These are phyloP conservation scores for Nebria salina DNA, from an alignment of 2,888 invertebrate species.

Conservation along the genomic window DNA sequence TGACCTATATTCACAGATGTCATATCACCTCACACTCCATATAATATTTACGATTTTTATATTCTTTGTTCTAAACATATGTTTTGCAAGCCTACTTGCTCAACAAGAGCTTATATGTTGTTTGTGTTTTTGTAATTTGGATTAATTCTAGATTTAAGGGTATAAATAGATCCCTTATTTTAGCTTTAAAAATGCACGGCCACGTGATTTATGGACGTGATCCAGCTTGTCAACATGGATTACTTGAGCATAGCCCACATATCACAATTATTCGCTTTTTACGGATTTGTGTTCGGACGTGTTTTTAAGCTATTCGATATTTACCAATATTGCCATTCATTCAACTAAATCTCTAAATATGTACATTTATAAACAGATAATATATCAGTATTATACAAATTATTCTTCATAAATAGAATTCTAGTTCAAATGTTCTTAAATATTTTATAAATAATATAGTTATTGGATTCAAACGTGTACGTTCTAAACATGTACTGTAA, in stretches of 20 bases:
- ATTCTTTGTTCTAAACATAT: slow-evolving; percentile 4
- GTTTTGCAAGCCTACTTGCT: not conserved
- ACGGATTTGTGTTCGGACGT: slow-evolving; percentile 24
- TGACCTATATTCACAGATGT: slow-evolving; percentile 21
- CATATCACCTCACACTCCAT: not conserved
- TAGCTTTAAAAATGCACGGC: slow-evolving; percentile 7
- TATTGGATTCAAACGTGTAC: too few relatives aligned
- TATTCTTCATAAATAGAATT: too few relatives aligned
- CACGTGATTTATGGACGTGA: slow-evolving; percentile 15
- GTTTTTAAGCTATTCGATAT: slow-evolving; percentile 8
- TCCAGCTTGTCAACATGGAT: slow-evolving; percentile 28
- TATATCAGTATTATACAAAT: too few relatives aligned
- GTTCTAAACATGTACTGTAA: too few relatives aligned
- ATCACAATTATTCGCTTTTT: slow-evolving; percentile 34
- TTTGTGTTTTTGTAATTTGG: slow-evolving; percentile 10
- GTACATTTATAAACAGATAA: not conserved
- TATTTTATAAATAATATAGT: too few relatives aligned
- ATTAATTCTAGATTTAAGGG: not conserved
- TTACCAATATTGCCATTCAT: not conserved
- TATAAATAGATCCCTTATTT: not conserved
- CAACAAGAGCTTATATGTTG: not conserved
- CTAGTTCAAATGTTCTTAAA: too few relatives aligned
- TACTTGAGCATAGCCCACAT: slow-evolving; percentile 25
- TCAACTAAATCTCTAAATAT: not conserved
- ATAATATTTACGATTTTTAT: slow-evolving; percentile 2